Evolutionary conservation across 2,888 invertebrate species (phyloP).

Genomic region (Cheilosia variabilis): DNA sequence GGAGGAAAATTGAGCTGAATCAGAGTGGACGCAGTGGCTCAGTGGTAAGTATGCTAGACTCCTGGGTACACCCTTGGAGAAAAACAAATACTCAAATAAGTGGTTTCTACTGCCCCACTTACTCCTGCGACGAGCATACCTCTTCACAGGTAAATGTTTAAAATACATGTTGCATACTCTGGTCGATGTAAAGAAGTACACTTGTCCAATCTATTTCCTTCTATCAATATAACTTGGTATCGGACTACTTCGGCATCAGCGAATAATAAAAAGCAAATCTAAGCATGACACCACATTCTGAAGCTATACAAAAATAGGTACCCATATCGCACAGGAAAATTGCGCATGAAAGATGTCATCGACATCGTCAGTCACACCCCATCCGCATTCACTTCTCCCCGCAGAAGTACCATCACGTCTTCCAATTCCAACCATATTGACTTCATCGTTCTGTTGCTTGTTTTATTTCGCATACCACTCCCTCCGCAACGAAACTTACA

Average conservation of each 20-base stretch:
- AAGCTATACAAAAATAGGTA: constrained; percentile 20
- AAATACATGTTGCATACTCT: too few species aligned
- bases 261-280: constrained; percentile 37
- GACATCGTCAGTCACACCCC: constrained; percentile 29
- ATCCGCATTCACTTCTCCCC: not conserved
- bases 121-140: too few species aligned
- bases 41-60: too few species aligned
- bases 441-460: constrained; percentile 37
- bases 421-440: constrained; percentile 43
- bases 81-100: too few species aligned
- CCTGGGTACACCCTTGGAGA: too few species aligned
- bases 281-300: constrained; percentile 16
- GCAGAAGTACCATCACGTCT: constrained; percentile 56
- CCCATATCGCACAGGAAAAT: constrained; percentile 24
- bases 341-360: constrained; percentile 47
- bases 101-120: too few species aligned
- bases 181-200: too few species aligned
- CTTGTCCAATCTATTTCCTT: too few species aligned
- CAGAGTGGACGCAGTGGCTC: too few species aligned
- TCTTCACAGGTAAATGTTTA: too few species aligned
- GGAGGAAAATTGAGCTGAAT: too few species aligned
- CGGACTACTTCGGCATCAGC: constrained; percentile 18
- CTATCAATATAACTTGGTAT: not conserved
- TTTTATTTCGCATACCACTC: not conserved
- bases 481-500: not conserved